Evolutionary conservation across 2,797 vertebrate species (phyloP).

Genomic region (Mormyrus hasselquistii): DNA sequence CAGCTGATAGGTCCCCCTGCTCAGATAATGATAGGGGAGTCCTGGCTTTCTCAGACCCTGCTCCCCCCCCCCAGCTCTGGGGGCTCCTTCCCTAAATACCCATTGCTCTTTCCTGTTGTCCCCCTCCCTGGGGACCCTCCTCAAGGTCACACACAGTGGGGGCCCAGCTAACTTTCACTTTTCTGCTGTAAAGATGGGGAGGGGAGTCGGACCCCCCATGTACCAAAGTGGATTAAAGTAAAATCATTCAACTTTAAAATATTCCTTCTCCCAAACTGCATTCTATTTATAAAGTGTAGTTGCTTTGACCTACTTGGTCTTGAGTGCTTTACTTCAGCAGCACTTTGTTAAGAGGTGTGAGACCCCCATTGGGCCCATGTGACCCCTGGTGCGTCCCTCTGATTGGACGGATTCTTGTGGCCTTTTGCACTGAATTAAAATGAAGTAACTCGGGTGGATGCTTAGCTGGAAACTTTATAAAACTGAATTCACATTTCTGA

Average conservation of each 20-base stretch:
- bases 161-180: not conserved
- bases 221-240: constrained; percentile 42
- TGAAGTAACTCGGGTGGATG: constrained; percentile 50
- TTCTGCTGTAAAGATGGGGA: not conserved
- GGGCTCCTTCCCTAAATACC: not conserved
- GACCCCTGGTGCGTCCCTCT: constrained; percentile 55
- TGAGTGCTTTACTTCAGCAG: constrained; percentile 46
- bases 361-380: not conserved
- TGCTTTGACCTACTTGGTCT: constrained; percentile 31
- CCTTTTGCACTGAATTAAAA: constrained; percentile 38
- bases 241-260: constrained; percentile 52
- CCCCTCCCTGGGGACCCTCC: constrained; percentile 14
- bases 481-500: constrained; percentile 36
- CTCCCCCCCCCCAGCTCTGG: not conserved
- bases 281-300: constrained; percentile 53
- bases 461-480: constrained; percentile 48
- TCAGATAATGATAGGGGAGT: not conserved
- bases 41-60: not conserved
- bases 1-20: not conserved
- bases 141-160: not conserved
- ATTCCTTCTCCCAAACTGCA: constrained; percentile 42
- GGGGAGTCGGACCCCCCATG: constrained; percentile 11
- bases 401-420: constrained; percentile 38
- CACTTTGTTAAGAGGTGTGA: constrained; percentile 37
- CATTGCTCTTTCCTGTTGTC: not conserved